Conservation (phyloP, 1,140 invertebrate species). For the Harlomillsia oculata region DNA sequence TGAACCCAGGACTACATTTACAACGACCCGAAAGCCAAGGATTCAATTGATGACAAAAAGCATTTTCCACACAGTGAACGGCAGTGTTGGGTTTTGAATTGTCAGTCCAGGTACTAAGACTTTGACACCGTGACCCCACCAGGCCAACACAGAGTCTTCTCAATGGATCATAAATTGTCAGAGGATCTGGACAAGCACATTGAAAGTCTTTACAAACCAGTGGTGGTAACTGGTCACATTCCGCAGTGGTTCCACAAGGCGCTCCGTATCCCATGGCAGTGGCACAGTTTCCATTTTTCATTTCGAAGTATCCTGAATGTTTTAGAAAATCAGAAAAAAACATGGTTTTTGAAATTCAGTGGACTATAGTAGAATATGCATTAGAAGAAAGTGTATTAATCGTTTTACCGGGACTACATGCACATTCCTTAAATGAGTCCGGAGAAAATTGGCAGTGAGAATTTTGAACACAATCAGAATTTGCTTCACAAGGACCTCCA, state of each 20-base stretch:
- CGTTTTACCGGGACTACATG: no score
- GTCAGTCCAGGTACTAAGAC: neutral
- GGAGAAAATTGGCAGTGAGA: neutral
- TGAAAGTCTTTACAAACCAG: constrained; percentile 14
- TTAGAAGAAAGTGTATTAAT: no score
- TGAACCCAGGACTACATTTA: constrained; percentile 8
- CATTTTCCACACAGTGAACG: constrained; percentile 4
- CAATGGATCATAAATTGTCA: constrained; percentile 5
- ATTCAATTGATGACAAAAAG: constrained; percentile 20
- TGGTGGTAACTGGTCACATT: constrained; percentile 18
- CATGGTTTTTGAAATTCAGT: neutral
- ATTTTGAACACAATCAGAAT: neutral
- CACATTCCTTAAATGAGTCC: no score
- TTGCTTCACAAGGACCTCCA: constrained; percentile 4
- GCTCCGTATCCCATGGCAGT: neutral
- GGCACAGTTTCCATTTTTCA: constrained; percentile 13
- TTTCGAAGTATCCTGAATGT: constrained; percentile 6
- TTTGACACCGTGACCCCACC: constrained; percentile 1
- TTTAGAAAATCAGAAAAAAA: constrained; percentile 13
- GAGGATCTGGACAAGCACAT: constrained; percentile 12
- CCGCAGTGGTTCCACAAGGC: constrained; percentile 1
- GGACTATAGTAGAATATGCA: neutral
- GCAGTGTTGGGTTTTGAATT: no score
- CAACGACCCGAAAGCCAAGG: constrained; percentile 14
- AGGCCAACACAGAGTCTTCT: constrained; percentile 14